Conservation (phyloP, 2,113 vertebrate genomes). For the Spheniscus mendiculus region DNA sequence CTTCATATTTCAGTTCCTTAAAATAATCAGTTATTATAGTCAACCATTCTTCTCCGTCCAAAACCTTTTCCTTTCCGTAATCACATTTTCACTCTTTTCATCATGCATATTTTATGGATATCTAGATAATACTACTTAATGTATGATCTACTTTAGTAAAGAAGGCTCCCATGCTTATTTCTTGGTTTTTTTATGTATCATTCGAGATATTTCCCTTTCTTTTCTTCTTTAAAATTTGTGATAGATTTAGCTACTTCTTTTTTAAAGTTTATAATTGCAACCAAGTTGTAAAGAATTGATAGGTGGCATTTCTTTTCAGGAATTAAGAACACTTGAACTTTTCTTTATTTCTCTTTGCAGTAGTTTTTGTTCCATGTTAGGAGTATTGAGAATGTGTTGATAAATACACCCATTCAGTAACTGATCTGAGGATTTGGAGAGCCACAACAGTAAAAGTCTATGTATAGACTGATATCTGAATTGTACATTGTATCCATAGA, state of each 20-base stretch:
- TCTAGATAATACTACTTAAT: background rate
- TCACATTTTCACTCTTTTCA: background rate
- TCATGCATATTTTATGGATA: background rate
- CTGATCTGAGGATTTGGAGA: background rate
- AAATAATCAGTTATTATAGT: background rate
- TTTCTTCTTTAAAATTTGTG: background rate
- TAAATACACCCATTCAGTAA: background rate
- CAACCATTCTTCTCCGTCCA: background rate
- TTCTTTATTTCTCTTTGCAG: background rate
- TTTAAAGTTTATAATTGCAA: background rate
- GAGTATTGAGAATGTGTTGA: background rate
- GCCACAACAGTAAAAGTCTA: background rate
- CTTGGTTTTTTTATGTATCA: background rate
- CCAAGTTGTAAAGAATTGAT: background rate
- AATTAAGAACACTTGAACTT: background rate
- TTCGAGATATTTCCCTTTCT: background rate
- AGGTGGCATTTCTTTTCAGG: background rate
- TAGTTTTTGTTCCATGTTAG: background rate
- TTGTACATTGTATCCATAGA: background rate
- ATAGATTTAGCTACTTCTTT: background rate
- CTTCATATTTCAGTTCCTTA: background rate
- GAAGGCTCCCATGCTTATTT: background rate
- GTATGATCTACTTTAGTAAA: background rate
- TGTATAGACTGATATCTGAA: background rate
- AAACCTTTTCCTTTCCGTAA: background rate